Base-by-base conservation (phyloP, 2,113 vertebrate species). In the Sialia sialis region DNA sequence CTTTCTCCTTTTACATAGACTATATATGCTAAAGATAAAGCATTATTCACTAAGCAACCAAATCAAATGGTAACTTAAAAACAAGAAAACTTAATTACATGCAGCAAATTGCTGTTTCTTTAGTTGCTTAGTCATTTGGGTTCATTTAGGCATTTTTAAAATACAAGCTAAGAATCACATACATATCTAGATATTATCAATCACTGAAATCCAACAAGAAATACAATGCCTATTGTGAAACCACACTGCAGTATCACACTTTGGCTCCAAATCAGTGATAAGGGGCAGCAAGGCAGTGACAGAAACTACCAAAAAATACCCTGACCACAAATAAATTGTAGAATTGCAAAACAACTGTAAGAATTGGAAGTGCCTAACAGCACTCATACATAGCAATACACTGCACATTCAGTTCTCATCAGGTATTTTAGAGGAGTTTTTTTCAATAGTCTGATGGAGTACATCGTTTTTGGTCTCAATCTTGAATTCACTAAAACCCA, bases 231-330 rank as follows among this genome's bases (percentile, higher is more conserved):
- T 48, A 8, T 3, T 14, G 30, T 79, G 38, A 93, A 82, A 82
- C 23, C 56, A 70, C 39, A 52, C 13, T 21, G 11, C 7, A 86
- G 11, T 11, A 32, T 21, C 29, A 23, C 14, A 4, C 10, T n/a
- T 87, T 36, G 5, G 1, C 6, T 72, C 25, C 27, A 9, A 38
- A 36, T 16, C 23, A 36, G 12, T 25, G 22, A 81, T 19, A 39
- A 0, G 1, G 8, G 19, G 6, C 26, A 19, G 55, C 4, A 1
- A 78, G 32, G 6, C 4, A 64, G 36, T 25, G 16, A 52, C 8
- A 54, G 41, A 79, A 79, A 54, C 54, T 15, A 46, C 11, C 32
- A 78, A 87, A 22, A 74, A 80, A 54, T 2, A 2, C 44, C 49
- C 2, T 9, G 10, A 32, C 21, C 32, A 77, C 16, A 76, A 30